Base-by-base conservation (phyloP, 1,140 invertebrate species). In the Idris sp. region DNA sequence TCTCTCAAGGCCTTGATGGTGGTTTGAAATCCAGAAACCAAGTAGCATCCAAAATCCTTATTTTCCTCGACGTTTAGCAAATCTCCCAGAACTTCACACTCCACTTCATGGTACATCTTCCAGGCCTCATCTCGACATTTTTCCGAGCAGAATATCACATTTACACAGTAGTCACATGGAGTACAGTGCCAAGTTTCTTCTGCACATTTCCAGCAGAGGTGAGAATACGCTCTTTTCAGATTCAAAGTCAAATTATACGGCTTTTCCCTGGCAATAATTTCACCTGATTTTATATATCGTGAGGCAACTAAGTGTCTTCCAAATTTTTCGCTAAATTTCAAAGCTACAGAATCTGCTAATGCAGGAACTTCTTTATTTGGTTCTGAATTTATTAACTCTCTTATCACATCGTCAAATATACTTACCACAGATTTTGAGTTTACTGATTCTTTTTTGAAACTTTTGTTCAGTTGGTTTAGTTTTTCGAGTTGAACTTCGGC, bases 191-290 rank as follows among this genome's bases (percentile, higher is more conserved):
- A 87, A 59, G 90, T 86, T 26, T 0, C 6, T 19, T 88, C 86
- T 62, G 93, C 90, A 81, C 96, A 97, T 74, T 93, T 88, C 79
- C 91, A 91, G 81, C 96, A 97, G n/a, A n/a, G n/a, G 77, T 92
- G 89, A 33, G 88, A 89, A 11, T 88, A 84, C 36, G 86, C 86
- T 78, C 91, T 89, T 18, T 89, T 83, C 25, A 90, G 86, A 25
- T 93, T 78, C 7, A 95, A 78, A 2, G 92, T 86, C 5, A 89
- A 89, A 38, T 91, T 89, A 82, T 92, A 97, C 8, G 95, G 92
- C 44, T 92, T 88, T 87, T 97, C 96, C 33, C 92, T 86, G 26
- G 92, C 91, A 9, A 97, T 74, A 16, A 95, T 86, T 84, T 97
- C 93, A 0, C 95, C 95, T n/a, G 91, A 88, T 65, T 86, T 78